Conservation (phyloP, 2,113 vertebrate genomes). For the Syrmaticus mikado region DNA sequence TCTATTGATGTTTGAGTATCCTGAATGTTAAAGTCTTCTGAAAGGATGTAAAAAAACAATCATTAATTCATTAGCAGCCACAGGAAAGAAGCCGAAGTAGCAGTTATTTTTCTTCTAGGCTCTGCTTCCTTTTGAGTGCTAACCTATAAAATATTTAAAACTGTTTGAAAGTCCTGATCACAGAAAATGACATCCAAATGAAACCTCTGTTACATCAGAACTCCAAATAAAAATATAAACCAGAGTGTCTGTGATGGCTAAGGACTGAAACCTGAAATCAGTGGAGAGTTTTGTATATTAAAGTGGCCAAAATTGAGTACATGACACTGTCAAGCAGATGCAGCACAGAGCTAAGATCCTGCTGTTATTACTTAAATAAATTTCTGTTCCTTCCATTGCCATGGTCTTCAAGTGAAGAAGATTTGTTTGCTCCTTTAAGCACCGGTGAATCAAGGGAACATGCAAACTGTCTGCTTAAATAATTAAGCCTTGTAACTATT, state of each 20-base stretch:
- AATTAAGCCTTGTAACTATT: neutral
- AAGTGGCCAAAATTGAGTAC: neutral
- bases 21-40: neutral
- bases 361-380: neutral
- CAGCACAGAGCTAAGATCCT: neutral
- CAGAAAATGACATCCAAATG: neutral
- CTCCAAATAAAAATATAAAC: neutral
- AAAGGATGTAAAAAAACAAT: constrained; percentile 23
- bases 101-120: neutral
- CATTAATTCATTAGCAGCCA: constrained; percentile 40
- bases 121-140: constrained; percentile 3
- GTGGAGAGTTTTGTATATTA: neutral
- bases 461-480: neutral
- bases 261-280: neutral
- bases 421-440: neutral
- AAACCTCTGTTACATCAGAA: neutral
- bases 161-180: constrained; percentile 34
- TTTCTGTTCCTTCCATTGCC: neutral
- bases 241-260: neutral
- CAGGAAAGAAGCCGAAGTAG: constrained; percentile 20
- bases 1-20: neutral
- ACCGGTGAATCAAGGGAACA: neutral
- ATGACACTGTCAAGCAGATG: neutral
- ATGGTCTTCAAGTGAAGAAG: neutral
- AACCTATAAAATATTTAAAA: constrained; percentile 46